A percentile compares a stretch with the other conserved stretches of the same genome.
Evolutionary conservation across 2,888 invertebrate species (phyloP).

Genomic region (Carpatolechia fugitivella): DNA sequence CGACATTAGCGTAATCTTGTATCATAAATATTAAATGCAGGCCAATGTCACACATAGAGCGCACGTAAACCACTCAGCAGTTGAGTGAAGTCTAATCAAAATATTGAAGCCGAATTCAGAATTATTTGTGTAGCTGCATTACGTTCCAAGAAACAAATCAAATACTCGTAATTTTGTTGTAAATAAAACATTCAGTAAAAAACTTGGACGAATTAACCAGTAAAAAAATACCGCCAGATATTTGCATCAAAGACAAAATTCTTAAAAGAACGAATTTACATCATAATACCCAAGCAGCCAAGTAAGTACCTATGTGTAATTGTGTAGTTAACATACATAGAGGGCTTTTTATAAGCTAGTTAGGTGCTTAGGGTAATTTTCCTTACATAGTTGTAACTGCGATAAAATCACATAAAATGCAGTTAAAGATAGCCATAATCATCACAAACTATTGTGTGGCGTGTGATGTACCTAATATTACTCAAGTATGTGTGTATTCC

Average conservation of each 20-base stretch:
- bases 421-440: not conserved
- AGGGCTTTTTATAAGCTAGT: not conserved
- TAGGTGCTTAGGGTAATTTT: not conserved
- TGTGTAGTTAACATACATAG: not conserved
- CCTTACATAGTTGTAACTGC: not conserved
- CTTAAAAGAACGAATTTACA: too few species aligned
- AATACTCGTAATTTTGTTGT: too few species aligned
- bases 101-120: too few species aligned
- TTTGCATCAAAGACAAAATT: too few species aligned
- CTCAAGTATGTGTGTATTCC: conserved; percentile 19
- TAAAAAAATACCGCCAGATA: too few species aligned
- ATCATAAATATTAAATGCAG: not conserved
- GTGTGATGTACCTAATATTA: not conserved
- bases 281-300: too few species aligned
- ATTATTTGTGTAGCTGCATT: too few species aligned
- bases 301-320: too few species aligned
- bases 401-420: not conserved
- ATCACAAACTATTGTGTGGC: conserved; percentile 6
- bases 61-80: too few species aligned
- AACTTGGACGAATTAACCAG: too few species aligned
- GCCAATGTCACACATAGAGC: not conserved
- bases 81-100: too few species aligned
- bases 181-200: too few species aligned
- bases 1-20: conserved; percentile 9
- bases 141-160: not conserved